Base-by-base conservation (phyloP, 2,113 vertebrate genomes). In the Ptychochromis oligacanthus region DNA sequence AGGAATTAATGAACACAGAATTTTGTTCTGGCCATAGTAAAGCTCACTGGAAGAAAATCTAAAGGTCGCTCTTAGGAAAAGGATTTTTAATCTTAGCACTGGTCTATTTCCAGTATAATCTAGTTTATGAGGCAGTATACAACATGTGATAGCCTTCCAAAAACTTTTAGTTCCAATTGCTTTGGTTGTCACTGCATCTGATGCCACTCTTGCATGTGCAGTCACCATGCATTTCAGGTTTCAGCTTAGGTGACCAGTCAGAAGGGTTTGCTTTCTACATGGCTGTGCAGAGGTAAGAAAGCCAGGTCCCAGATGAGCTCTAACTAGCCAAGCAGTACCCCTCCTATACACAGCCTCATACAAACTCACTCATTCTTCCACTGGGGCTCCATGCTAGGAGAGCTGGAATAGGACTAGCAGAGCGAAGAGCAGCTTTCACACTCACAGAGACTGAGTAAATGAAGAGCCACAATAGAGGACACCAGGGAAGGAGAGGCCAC, bases 391-490 rank as follows among this genome's bases (percentile, higher is more conserved):
- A 58, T 60, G 10, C 46, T 34, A 65, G 49, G 84, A 80, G 67
- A 88, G 84, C 79, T 49, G 67, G 62, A 91, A 82, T 60, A 81
- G 83, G 83, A 90, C 80, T 56, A 87, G 75, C 58, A 15, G 88
- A 93, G 92, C 90, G 59, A 74, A 67, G 61, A 94, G 80, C 85
- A 87, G 87, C 84, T 88, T 86, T 94, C 92, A 92, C 86, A 92
- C 81, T 88, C 4, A 1, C 86, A 84, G 56, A 61, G 75, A 79
- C 64, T 49, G 58, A 88, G 86, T 86, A 92, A 92, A 91, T 92
- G 89, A 88, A 89, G 85, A 93, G 83, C 80, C 75, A 90, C 84
- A 86, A 88, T 62, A 65, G 80, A 88, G 88, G 72, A 87, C 82
- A 80, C 87, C 74, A 36, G 81, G 85, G 85, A 82, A 34, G 76